Percentiles rank a stretch among this genome's conserved stretches.
phyloP scores from a whole-genome alignment of 2,797 vertebrate species.

The Phyllotis vaccarum region DNA sequence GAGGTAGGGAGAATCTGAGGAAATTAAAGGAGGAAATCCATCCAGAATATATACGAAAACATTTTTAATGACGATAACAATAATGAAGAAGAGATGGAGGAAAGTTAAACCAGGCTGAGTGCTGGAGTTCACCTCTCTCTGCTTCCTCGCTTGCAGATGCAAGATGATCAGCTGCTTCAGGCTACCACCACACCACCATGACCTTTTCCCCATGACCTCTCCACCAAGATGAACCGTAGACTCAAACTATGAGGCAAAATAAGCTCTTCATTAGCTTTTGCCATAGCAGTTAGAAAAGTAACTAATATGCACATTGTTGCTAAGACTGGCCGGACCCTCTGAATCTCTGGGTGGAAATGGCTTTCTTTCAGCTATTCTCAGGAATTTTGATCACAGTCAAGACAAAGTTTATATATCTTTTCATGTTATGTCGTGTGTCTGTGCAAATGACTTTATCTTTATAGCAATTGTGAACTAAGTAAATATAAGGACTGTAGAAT shows the following conservation, averaged over 20 bases:
- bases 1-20: background rate
- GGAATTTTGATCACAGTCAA: background rate
- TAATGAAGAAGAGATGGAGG: background rate
- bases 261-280: background rate
- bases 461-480: background rate
- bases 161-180: background rate
- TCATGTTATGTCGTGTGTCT: background rate
- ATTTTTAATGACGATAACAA: background rate
- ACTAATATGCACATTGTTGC: background rate
- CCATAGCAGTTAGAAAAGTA: no score
- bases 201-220: background rate
- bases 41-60: background rate
- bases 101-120: background rate
- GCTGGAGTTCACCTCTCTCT: background rate
- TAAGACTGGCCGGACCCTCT: background rate
- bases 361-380: background rate
- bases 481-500: background rate
- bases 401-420: background rate
- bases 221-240: background rate
- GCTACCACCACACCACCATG: background rate
- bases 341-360: background rate
- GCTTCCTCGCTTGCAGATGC: background rate
- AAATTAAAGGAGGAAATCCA: background rate
- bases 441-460: background rate
- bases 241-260: background rate